A percentile compares a stretch with the other conserved stretches of the same genome.
phyloP scores from a whole-genome alignment of 2,113 vertebrate species.

The Varanus komodoensis region DNA sequence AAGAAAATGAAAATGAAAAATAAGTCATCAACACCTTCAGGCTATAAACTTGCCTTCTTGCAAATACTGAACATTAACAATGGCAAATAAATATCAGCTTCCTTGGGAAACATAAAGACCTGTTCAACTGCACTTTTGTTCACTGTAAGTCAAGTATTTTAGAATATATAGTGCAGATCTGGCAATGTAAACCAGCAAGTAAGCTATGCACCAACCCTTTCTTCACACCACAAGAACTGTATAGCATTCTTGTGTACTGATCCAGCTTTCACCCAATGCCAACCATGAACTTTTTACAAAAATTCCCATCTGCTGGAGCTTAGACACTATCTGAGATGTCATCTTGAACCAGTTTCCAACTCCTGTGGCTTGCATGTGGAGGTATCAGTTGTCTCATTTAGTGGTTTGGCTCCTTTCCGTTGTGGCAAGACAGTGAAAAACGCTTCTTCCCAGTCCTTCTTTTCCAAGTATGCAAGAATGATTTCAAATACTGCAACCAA shows the following conservation, averaged over 20 bases:
- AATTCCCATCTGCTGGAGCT: conserved; percentile 25
- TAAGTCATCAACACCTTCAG: background rate
- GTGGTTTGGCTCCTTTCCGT: conserved; percentile 89
- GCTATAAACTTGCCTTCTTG: background rate
- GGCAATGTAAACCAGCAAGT: conserved; percentile 14
- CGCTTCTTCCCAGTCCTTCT: conserved; percentile 91
- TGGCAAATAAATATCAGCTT: conserved; percentile 48
- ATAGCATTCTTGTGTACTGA: background rate
- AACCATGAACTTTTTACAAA: background rate
- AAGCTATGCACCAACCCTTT: background rate
- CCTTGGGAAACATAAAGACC: conserved; percentile 55
- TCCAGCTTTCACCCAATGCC: background rate
- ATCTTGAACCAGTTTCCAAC: conserved; percentile 37
- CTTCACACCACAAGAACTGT: background rate
- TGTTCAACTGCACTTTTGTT: conserved; percentile 23
- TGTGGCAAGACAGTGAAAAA: conserved; percentile 93
- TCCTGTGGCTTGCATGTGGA: background rate
- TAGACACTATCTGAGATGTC: conserved; percentile 60
- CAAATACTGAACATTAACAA: conserved; percentile 36
- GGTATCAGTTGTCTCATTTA: conserved; percentile 66
- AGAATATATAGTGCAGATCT: conserved; percentile 8
- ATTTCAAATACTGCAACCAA: conserved; percentile 94
- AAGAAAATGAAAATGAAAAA: background rate
- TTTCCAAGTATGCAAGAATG: conserved; percentile 91
- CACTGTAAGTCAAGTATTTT: conserved; percentile 31